Evolutionary conservation across 1,140 invertebrate genomes (phyloP), one percentile per base, ranked within the genome.

Genomic region (Ceratosolen solmsi): DNA sequence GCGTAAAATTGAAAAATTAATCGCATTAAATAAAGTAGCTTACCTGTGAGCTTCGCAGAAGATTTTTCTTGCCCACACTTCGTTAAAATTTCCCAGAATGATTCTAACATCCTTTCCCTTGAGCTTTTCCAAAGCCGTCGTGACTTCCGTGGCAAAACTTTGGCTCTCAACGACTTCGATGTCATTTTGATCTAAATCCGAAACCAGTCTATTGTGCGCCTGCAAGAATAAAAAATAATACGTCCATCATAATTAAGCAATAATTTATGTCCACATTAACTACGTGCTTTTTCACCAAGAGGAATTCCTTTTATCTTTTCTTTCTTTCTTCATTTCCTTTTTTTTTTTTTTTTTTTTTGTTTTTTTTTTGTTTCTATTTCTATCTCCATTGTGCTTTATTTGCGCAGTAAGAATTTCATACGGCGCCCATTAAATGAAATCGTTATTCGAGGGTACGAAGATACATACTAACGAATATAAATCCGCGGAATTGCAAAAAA

Each of bases 1-100:
- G 33, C 13, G 49, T 27, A 60, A 58, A 54, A 72, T 79, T 72
- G 78, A 79, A 79, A 79, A 79, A 72, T 79, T 71, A 79, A 79
- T 79, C 78, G 68, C 54, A 33, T 79, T 79, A 79, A 72, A 79
- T 58, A 79, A 79, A 79, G 77, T 9, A 79, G 68, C 89, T 88
- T 90, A 95, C 95, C 93, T 96, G 89, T 95, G 95, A 71, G 97
- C 98, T 89, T 98, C 96, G 90, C 98, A 99, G 89, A 99, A 99
- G 76, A 99, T 96, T 86, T 94, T 94, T 72, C 97, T 93, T 0
- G 98, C 98, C 96, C 98, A 98, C 46, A 95, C 94, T 89, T 99
- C 97, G 90, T 98, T 97, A 89, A 99, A 99, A 91, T 99, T 99
- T 11, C 98, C 98, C 80, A 99, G 92, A 85, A 99, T 98, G 65